Conservation (phyloP, 2,797 vertebrate genomes). For the Heliangelus exortis region DNA sequence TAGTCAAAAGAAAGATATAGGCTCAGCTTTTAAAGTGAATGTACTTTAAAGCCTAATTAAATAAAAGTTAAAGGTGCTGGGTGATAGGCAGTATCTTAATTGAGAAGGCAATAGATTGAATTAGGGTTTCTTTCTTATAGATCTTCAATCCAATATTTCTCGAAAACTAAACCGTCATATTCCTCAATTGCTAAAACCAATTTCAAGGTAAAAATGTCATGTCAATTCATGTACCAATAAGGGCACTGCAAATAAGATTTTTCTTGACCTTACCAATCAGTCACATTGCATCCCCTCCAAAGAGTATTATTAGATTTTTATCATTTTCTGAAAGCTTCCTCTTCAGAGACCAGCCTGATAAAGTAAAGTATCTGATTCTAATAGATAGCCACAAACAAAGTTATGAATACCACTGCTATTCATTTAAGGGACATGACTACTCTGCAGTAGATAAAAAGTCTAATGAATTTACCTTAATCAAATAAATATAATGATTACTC, state of each 20-base stretch:
- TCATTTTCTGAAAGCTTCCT: constrained; percentile 78
- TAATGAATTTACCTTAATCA: constrained; percentile 77
- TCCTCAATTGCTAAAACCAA: constrained; percentile 83
- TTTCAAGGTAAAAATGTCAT: constrained; percentile 84
- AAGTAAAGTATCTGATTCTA: constrained; percentile 78
- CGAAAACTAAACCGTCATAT: constrained; percentile 77
- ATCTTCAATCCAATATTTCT: constrained; percentile 80
- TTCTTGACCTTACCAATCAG: constrained; percentile 82
- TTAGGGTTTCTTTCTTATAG: constrained; percentile 76
- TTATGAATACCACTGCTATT: constrained; percentile 78
- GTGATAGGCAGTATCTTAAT: constrained; percentile 71
- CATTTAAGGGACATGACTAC: constrained; percentile 76
- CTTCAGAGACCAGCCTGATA: constrained; percentile 74
- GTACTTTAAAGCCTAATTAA: constrained; percentile 66
- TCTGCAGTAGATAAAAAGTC: constrained; percentile 71
- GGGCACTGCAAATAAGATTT: constrained; percentile 83
- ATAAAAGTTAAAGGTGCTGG: constrained; percentile 71
- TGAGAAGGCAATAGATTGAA: constrained; percentile 77
- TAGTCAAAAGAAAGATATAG: not conserved
- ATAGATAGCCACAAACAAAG: constrained; percentile 80
- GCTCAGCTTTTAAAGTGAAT: constrained; percentile 45
- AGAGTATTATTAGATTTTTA: constrained; percentile 83
- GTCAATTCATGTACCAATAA: constrained; percentile 80
- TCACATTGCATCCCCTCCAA: constrained; percentile 81
- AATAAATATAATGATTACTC: constrained; percentile 65